Evolutionary conservation across 2,113 vertebrate genomes (phyloP), one percentile per base, ranked within the genome.

Genomic region (Progne subis): DNA sequence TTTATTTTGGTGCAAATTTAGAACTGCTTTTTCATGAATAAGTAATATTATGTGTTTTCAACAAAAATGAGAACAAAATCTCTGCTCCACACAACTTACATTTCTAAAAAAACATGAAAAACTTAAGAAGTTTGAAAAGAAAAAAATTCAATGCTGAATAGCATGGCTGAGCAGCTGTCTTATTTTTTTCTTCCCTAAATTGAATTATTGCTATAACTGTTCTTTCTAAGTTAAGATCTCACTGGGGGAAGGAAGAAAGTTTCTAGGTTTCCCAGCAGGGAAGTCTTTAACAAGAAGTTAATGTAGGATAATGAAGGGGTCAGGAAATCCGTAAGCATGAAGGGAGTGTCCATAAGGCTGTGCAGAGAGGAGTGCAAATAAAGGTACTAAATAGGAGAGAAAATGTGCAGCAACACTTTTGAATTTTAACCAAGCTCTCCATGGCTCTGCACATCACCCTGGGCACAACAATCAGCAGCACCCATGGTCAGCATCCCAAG

Each of bases 201-300:
- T 93, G 72, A 92, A 90, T 95, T 94, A 86, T 91, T 85, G 61
- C 77, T 95, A 79, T 84, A 87, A 95, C 86, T 92, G 86, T 92
- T 93, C 90, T 92, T 95, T 89, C 92, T 92, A 90, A 94, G 93
- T 77, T 95, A 91, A 91, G 87, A 88, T 75, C 81, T 92, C 88
- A 39, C 56, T 84, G 69, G 65, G 69, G 76, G 76, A 77, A 95
- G 90, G 64, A 96, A 86, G 63, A 94, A 95, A 88, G 80, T 82
- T 94, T 90, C 88, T 94, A 92, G 90, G 85, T 88, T 90, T 95
- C 80, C 89, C 72, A 93, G 90, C 80, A 92, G 92, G 88, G 16
- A 93, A 81, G 52, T 71, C 65, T 92, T 88, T 95, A 93, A 95
- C 46, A 82, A 94, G 85, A 88, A 95, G 72, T 88, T 89, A 94